Evolutionary conservation across 2,888 invertebrate genomes (phyloP).

Genomic region (Falcaria lacertinaria): DNA sequence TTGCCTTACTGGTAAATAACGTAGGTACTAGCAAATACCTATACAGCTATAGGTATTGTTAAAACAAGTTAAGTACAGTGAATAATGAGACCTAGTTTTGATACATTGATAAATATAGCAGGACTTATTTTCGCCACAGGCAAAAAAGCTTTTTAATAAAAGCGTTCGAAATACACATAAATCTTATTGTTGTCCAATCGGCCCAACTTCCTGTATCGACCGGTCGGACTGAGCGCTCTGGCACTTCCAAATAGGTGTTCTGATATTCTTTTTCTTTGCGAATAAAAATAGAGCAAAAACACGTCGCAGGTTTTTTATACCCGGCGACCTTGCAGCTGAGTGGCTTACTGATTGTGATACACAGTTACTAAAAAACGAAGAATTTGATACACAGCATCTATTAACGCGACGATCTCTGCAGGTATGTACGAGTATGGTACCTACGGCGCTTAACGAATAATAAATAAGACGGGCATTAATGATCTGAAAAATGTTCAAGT

Average conservation of each 20-base stretch:
- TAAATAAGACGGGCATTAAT: conserved; percentile 7
- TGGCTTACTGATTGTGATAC: conserved; percentile 68
- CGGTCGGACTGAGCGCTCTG: conserved; percentile 46
- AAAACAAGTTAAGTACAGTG: background rate
- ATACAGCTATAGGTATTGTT: too few species aligned
- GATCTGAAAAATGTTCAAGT: conserved; percentile 35
- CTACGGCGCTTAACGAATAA: conserved; percentile 23
- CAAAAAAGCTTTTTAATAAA: conserved; percentile 40
- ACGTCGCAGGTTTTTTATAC: conserved; percentile 62
- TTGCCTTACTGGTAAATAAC: too few species aligned
- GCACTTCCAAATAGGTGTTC: conserved; percentile 73
- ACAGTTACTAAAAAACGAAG: conserved; percentile 67
- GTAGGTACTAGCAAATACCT: too few species aligned
- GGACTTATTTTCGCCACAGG: conserved; percentile 8
- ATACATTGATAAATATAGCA: background rate
- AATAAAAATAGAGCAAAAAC: conserved; percentile 75
- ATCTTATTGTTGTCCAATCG: conserved; percentile 72
- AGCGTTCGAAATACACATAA: conserved; percentile 64
- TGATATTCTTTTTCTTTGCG: conserved; percentile 69
- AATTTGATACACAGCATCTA: conserved; percentile 63
- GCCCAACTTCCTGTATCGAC: conserved; percentile 72
- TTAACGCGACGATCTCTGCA: conserved; percentile 53
- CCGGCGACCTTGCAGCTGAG: conserved; percentile 70
- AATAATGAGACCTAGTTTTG: background rate
- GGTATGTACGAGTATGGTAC: too few species aligned